A percentile compares a stretch with the other conserved stretches of the same genome.
Conservation (phyloP, 2,888 invertebrate species). For the Himalopsyche japonica region DNA sequence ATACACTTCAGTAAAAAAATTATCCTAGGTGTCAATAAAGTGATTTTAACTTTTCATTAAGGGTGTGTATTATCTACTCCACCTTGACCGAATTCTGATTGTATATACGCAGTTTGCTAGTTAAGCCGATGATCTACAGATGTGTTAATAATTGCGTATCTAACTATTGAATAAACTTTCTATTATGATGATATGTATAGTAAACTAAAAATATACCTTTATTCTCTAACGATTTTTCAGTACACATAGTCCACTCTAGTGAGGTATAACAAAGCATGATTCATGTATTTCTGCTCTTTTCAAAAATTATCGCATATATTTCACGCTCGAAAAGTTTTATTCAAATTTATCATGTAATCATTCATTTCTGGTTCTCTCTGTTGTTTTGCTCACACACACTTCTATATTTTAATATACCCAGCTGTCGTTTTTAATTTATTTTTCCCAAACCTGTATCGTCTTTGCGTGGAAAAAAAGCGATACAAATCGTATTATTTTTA, state of each 20-base stretch:
- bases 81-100: too few species aligned
- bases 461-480: neutral
- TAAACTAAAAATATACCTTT: too few species aligned
- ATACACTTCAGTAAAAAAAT: too few species aligned
- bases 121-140: too few species aligned
- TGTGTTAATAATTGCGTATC: too few species aligned
- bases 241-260: neutral
- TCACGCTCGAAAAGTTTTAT: neutral
- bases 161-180: too few species aligned
- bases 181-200: too few species aligned
- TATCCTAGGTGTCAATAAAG: too few species aligned
- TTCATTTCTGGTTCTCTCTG: neutral
- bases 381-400: neutral
- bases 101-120: too few species aligned
- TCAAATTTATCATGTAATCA: neutral
- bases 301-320: neutral
- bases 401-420: neutral
- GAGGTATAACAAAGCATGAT: neutral
- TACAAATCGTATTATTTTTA: neutral
- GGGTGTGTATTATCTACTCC: too few species aligned
- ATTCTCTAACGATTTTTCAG: neutral
- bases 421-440: neutral
- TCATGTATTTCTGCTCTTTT: neutral
- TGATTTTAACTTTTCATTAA: too few species aligned
- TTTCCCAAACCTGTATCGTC: neutral